These are phyloP conservation scores for Caenorhabditis sulstoni DNA, from an alignment of 2,888 invertebrate species.

Conservation along the genomic window DNA sequence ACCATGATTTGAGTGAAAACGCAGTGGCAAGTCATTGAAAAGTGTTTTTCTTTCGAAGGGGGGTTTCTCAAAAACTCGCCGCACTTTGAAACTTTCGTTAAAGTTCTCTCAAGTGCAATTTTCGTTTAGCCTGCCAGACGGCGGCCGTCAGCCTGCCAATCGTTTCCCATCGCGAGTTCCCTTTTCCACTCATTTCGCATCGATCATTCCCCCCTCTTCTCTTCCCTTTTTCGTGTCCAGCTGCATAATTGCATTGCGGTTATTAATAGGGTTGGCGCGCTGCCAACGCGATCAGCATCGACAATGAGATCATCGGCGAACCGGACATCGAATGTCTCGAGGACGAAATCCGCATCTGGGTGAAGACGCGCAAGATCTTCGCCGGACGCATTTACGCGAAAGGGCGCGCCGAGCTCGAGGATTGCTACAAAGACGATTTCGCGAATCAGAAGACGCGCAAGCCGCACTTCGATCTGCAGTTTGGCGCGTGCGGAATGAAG, in stretches of 20 bases:
- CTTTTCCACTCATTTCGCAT: too few relatives aligned
- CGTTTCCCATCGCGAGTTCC: too few relatives aligned
- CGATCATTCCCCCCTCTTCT: constrained; percentile 18
- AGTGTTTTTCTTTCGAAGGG: too few relatives aligned
- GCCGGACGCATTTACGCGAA: constrained; percentile 80
- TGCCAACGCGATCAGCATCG: constrained; percentile 72
- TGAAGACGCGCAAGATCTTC: constrained; percentile 77
- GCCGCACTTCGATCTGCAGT: constrained; percentile 77
- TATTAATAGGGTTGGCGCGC: constrained; percentile 56
- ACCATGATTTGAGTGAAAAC: too few relatives aligned
- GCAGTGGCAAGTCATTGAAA: too few relatives aligned
- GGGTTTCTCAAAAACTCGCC: too few relatives aligned
- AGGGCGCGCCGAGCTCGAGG: constrained; percentile 76
- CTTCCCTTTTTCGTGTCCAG: background rate
- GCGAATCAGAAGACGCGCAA: constrained; percentile 75
- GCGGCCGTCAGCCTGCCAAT: too few relatives aligned
- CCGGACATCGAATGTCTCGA: constrained; percentile 81
- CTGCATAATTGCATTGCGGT: constrained; percentile 44
- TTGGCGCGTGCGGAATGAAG: constrained; percentile 80
- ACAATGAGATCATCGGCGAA: constrained; percentile 80
- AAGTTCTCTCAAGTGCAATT: too few relatives aligned
- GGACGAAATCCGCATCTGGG: constrained; percentile 78
- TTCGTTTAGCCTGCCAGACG: too few relatives aligned
- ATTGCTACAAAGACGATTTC: constrained; percentile 79
- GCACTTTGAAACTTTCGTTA: too few relatives aligned